Evolutionary conservation across 2,113 vertebrate genomes (phyloP).

Genomic region (Herpetotheres cachinnans): DNA sequence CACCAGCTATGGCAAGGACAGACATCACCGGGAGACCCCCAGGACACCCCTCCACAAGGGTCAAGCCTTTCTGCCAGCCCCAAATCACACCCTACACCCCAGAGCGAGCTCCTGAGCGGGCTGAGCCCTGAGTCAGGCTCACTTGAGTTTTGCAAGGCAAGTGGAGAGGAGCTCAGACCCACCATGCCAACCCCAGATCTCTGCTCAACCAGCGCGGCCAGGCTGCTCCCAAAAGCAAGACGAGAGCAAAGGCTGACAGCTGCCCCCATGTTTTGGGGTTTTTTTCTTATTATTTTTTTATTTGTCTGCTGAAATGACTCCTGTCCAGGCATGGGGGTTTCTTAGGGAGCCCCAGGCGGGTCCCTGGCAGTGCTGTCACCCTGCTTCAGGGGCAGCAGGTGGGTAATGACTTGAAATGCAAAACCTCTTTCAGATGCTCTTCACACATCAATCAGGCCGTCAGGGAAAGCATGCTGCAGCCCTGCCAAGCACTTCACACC

Average conservation of each 20-base stretch:
- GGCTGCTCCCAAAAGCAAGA: not conserved
- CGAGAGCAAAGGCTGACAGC: not conserved
- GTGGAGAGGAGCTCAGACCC: not conserved
- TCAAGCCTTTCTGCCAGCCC: not conserved
- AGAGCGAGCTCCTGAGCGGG: rapidly evolving
- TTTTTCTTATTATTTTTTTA: not conserved
- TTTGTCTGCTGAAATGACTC: not conserved
- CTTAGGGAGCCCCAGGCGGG: not conserved
- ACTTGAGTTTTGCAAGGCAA: rapidly evolving
- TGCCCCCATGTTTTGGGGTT: rapidly evolving
- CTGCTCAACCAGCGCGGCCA: not conserved
- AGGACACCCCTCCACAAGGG: not conserved
- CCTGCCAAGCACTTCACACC: not conserved
- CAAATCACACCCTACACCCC: not conserved
- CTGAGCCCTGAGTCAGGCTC: not conserved
- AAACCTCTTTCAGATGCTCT: not conserved
- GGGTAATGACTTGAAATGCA: not conserved
- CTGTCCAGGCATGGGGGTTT: rapidly evolving
- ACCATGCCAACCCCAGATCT: not conserved
- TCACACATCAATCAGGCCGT: not conserved
- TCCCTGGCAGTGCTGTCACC: not conserved
- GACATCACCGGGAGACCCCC: not conserved
- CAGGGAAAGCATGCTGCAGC: conserved; percentile 2
- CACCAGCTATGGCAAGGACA: not conserved
- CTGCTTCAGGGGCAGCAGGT: not conserved